Base-by-base conservation (phyloP, 2,113 vertebrate species). In the Pan paniscus region DNA sequence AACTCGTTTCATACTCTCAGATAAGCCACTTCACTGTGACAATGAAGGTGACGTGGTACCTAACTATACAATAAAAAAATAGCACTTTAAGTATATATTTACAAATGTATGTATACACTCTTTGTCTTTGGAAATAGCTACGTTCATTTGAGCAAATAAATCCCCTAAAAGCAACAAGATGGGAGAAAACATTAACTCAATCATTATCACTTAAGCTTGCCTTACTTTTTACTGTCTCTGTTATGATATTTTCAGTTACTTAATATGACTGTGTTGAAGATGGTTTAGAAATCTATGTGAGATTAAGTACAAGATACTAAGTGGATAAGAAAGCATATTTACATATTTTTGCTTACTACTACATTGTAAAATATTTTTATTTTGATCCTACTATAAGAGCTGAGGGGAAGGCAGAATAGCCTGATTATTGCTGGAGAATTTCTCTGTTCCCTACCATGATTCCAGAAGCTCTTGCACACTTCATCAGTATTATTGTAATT, bases 401-500 rank as follows among this genome's bases (percentile, higher is more conserved):
- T 97, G 97, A 97, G 98, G 98, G 97, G 98, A 98, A 97, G 96
- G 93, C 98, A 99, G 98, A 99, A 98, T 98, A 98, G 99, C 98
- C 98, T 99, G 98, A 99, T 99, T 99, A 99, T 99, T 99, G 98
- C 98, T 98, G 98, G 98, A 98, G 98, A 98, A 98, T 99, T 99
- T 98, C 99, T 98, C 98, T 99, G 98, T 99, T 99, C 99, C 98
- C 99, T 98, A 98, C 99, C 98, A 99, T 99, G 99, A 99, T 98
- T 99, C 99, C 99, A 98, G 99, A 99, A 99, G 99, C 99, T 98
- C 98, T 97, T 98, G 98, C 99, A 99, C 99, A 99, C 99, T 99
- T 99, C 99, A 99, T 99, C 99, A 99, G 99, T 99, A 99, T 99
- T 99, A 99, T 99, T 99, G 99, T 99, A 99, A 99, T 99, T 99